Evolutionary conservation across 2,113 vertebrate genomes (phyloP).

Genomic region (Amazona vittata): DNA sequence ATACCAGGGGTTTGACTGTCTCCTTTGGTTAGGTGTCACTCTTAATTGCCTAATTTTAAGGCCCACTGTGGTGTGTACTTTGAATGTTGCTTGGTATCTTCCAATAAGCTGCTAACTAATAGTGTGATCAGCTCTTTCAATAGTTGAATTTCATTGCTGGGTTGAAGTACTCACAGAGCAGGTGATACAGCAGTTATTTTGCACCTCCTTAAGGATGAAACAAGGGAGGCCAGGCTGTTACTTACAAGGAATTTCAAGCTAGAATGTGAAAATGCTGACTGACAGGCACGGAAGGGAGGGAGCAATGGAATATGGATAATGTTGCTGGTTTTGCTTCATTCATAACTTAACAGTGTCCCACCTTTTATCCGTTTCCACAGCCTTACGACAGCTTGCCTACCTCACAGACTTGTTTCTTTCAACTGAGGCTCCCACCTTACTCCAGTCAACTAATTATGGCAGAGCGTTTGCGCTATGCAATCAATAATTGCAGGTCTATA

Average conservation of each 20-base stretch:
- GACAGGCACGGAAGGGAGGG: neutral
- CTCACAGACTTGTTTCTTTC: constrained; percentile 91
- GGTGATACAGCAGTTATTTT: neutral
- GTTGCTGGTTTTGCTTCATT: neutral
- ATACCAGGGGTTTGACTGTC: neutral
- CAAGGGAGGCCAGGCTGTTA: neutral
- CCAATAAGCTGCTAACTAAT: neutral
- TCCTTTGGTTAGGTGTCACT: neutral
- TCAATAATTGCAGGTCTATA: constrained; percentile 89
- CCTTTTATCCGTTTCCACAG: constrained; percentile 68
- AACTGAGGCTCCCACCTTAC: constrained; percentile 86
- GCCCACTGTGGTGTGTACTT: fast-evolving
- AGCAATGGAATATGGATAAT: neutral
- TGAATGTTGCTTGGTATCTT: neutral
- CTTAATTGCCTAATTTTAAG: neutral
- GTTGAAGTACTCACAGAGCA: neutral
- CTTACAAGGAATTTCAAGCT: neutral
- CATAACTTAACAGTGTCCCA: neutral
- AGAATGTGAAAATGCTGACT: neutral
- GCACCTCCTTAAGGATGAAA: neutral
- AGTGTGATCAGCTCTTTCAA: neutral
- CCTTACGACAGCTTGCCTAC: constrained; percentile 90
- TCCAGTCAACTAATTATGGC: constrained; percentile 86
- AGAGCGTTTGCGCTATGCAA: constrained; percentile 87
- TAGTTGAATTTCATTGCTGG: neutral